phyloP scores from a whole-genome alignment of 1,140 invertebrate genomes.

The Solen grandis region DNA sequence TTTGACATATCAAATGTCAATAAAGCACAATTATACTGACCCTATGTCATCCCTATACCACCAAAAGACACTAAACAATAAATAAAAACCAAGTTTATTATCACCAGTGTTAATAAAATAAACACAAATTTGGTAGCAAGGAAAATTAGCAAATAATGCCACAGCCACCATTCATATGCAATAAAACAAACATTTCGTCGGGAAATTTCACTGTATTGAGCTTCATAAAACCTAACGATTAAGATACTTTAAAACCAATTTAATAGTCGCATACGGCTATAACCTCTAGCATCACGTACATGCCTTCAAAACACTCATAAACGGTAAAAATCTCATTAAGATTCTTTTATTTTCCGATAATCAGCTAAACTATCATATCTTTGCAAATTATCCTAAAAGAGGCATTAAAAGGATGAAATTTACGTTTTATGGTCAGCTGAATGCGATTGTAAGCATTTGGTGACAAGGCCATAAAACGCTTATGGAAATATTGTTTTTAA shows the following conservation, averaged over 20 bases:
- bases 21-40: neutral
- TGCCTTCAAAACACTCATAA: constrained; percentile 31
- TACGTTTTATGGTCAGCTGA: constrained; percentile 44
- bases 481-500: constrained; percentile 4
- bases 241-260: constrained; percentile 48
- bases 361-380: constrained; percentile 37
- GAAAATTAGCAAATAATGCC: neutral
- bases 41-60: no score
- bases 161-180: constrained; percentile 46
- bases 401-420: constrained; percentile 29
- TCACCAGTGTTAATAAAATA: constrained; percentile 42
- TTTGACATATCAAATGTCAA: no score
- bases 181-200: constrained; percentile 53
- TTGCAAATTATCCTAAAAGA: constrained; percentile 35
- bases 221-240: constrained; percentile 57
- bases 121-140: no score
- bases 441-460: constrained; percentile 27
- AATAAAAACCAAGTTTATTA: constrained; percentile 37
- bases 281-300: constrained; percentile 4
- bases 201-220: constrained; percentile 43
- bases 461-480: no score
- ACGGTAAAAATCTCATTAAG: constrained; percentile 55
- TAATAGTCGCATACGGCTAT: constrained; percentile 54
- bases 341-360: constrained; percentile 57
- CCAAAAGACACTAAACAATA: constrained; percentile 50